Evolutionary conservation across 2,797 vertebrate species (phyloP).

Genomic region (Protonibea diacanthus): DNA sequence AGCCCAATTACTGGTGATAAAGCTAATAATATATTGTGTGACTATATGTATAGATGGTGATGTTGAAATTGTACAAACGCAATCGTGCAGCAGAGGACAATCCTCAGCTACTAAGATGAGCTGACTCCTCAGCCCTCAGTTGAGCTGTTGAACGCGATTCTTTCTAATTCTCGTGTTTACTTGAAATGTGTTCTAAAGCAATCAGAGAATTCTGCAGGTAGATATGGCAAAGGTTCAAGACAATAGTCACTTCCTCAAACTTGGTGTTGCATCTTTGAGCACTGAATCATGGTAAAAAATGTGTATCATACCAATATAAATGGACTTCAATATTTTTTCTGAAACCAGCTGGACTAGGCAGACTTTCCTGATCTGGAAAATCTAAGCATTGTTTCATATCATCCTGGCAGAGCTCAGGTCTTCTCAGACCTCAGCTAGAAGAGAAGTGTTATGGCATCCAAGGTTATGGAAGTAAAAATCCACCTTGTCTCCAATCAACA

Average conservation of each 20-base stretch:
- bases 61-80: constrained; percentile 50
- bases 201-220: constrained; percentile 28
- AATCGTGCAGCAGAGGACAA: constrained; percentile 56
- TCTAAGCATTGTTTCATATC: neutral
- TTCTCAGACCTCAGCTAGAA: neutral
- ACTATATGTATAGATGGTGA: constrained; percentile 54
- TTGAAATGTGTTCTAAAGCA: constrained; percentile 64
- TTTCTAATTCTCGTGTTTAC: constrained; percentile 67
- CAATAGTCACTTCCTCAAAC: neutral
- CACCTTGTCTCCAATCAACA: neutral
- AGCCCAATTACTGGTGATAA: constrained; percentile 53
- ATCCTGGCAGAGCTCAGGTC: neutral
- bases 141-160: constrained; percentile 38
- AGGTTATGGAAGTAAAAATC: neutral
- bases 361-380: neutral
- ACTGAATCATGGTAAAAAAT: constrained; percentile 1
- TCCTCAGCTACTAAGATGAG: constrained; percentile 37
- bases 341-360: neutral
- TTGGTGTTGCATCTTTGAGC: neutral
- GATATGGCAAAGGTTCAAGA: constrained; percentile 5
- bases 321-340: neutral
- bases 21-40: constrained; percentile 55
- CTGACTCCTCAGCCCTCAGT: constrained; percentile 37
- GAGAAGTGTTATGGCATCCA: neutral
- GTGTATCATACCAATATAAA: neutral